These are phyloP conservation scores for Flexamia atlantica DNA, from an alignment of 2,888 invertebrate genomes.

Conservation along the genomic window DNA sequence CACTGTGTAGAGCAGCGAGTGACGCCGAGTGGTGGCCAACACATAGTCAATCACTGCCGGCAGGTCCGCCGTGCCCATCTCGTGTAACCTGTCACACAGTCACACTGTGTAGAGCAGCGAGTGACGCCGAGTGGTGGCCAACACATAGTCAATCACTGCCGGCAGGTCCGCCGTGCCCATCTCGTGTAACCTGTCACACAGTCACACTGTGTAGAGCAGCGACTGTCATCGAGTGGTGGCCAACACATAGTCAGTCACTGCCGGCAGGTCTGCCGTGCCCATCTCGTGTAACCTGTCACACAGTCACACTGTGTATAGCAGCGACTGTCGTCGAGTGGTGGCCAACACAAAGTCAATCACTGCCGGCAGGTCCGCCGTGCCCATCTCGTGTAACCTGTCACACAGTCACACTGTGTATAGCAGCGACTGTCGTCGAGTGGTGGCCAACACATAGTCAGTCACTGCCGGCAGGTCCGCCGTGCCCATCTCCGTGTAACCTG, in stretches of 20 bases:
- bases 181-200: not conserved
- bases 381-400: slow-evolving; percentile 5
- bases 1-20: not conserved
- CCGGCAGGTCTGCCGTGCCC: slow-evolving; percentile 1
- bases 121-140: not conserved
- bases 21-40: not conserved
- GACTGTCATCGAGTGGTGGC: not conserved
- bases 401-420: not conserved
- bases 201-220: not conserved
- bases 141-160: slow-evolving; percentile 1
- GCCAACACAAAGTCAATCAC: not conserved
- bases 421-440: not conserved
- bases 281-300: slow-evolving; percentile 4
- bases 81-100: not conserved
- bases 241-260: not conserved
- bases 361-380: slow-evolving; percentile 7
- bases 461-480: slow-evolving; percentile 1
- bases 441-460: not conserved
- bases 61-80: slow-evolving; percentile 7
- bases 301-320: not conserved
- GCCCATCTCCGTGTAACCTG: slow-evolving; percentile 18
- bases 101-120: not conserved
- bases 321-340: not conserved
- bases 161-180: slow-evolving; percentile 12
- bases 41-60: not conserved